Evolutionary conservation across 2,888 invertebrate species (phyloP), one percentile per base, ranked within the genome.

Genomic region (Dicyrtoma fusca): DNA sequence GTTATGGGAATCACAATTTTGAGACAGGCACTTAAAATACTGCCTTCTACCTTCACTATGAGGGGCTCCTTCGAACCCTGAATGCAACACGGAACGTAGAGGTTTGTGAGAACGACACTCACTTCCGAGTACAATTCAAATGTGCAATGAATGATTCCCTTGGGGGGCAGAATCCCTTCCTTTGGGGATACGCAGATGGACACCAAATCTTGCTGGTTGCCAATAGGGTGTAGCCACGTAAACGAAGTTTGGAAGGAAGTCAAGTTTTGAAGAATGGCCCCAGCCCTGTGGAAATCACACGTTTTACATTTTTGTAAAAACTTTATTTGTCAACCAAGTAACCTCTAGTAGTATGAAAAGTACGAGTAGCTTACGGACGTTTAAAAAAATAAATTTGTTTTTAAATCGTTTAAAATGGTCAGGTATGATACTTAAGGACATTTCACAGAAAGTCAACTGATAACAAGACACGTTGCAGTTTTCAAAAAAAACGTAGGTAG

Each of bases 11-110:
- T 66, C 14, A 66, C 44, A 14, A 66, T 55, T 42, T 66, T 66
- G 53, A 66, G 25, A 42, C 66, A 66, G 3, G 53, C 26, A 44
- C 55, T 34, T 14, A 66, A 55, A 1, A 69, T 59, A 55, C 47
- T 45, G n/a, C 64, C 69, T 19, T 64, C 49, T 2, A 78, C 59
- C 57, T 75, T 74, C 1, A 78, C 21, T 5, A 78, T 47, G 23
- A 78, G 49, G 21, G 77, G 77, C 17, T 76, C 77, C 23, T 71
- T 68, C 75, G 73, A 75, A 11, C 74, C 75, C 11, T 75, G 76
- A 1, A 78, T 72, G 34, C 74, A 75, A 34, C 75, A 76, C 19
- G 76, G 72, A 1, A 77, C 53, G 64, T 75, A 78, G 5, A 76
- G 34, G 65, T 78, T 75, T 23, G 62, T 42, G 17, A 75, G 11